These are phyloP conservation scores for Cacatua alba DNA, from an alignment of 2,113 vertebrate genomes.

Conservation along the genomic window DNA sequence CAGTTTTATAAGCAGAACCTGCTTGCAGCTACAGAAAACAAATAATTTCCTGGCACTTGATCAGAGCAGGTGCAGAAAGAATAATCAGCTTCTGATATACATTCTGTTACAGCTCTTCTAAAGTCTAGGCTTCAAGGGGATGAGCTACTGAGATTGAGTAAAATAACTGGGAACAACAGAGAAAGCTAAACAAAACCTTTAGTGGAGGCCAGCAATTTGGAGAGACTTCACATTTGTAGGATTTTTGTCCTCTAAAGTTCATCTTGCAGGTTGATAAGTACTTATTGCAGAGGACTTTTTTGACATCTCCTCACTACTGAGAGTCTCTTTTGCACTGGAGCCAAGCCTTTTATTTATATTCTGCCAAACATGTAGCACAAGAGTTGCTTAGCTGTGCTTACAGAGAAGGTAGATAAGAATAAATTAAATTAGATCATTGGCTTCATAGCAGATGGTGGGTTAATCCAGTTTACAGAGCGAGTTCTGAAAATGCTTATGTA, in stretches of 20 bases:
- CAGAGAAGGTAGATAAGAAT: constrained; percentile 74
- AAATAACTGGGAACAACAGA: background rate
- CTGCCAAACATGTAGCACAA: constrained; percentile 60
- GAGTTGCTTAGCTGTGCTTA: constrained; percentile 72
- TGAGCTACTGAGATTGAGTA: constrained; percentile 17
- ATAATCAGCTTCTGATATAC: constrained; percentile 3
- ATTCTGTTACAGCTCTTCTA: background rate
- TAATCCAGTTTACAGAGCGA: constrained; percentile 65
- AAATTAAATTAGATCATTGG: constrained; percentile 74
- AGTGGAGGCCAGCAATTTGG: constrained; percentile 16
- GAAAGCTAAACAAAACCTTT: background rate
- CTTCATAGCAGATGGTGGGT: constrained; percentile 68
- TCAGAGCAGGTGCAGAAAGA: constrained; percentile 38
- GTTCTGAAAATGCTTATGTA: background rate
- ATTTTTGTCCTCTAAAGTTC: constrained; percentile 40
- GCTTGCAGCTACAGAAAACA: constrained; percentile 1
- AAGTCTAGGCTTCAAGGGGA: background rate
- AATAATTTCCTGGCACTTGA: background rate
- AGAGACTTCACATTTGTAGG: background rate
- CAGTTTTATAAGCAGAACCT: background rate
- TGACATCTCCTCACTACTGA: constrained; percentile 12
- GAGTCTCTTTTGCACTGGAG: constrained; percentile 12
- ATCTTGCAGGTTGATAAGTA: background rate
- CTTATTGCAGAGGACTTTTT: background rate
- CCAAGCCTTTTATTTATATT: constrained; percentile 51